Evolutionary conservation across 2,888 invertebrate species (phyloP).

Genomic region (Cenopis cana): DNA sequence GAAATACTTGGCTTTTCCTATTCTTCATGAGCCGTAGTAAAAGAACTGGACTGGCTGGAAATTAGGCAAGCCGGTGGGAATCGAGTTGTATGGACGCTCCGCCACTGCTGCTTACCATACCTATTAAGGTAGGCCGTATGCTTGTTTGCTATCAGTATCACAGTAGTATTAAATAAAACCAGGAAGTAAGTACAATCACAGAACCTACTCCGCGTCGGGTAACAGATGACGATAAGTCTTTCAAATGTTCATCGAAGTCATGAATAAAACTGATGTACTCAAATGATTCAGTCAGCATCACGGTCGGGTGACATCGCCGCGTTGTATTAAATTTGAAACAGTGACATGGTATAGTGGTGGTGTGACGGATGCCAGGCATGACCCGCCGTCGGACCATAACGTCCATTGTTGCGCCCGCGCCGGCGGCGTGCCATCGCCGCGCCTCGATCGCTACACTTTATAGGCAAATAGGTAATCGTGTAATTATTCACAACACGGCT

Average conservation of each 20-base stretch:
- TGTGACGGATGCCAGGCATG: conserved; percentile 67
- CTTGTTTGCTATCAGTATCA: no score
- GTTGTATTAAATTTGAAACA: conserved; percentile 36
- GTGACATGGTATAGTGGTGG: conserved; percentile 49
- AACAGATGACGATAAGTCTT: neutral
- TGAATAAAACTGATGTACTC: conserved; percentile 10
- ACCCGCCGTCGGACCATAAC: conserved; percentile 66
- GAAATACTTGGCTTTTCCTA: no score
- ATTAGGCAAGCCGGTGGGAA: no score
- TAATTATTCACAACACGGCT: conserved; percentile 6
- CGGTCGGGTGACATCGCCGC: conserved; percentile 3
- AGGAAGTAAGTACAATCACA: no score
- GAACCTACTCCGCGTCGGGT: neutral
- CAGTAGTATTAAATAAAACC: no score
- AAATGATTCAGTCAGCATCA: conserved; percentile 19
- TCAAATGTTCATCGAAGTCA: neutral
- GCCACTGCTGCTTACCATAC: no score
- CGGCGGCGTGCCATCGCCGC: conserved; percentile 8
- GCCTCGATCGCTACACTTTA: conserved; percentile 36
- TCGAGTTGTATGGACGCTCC: no score
- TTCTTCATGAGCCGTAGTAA: no score
- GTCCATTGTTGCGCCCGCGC: conserved; percentile 57
- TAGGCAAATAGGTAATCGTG: conserved; percentile 31
- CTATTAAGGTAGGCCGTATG: no score
- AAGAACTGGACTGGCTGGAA: no score